Conservation (phyloP, 2,797 vertebrate genomes). For the Neomorphus geoffroyi region DNA sequence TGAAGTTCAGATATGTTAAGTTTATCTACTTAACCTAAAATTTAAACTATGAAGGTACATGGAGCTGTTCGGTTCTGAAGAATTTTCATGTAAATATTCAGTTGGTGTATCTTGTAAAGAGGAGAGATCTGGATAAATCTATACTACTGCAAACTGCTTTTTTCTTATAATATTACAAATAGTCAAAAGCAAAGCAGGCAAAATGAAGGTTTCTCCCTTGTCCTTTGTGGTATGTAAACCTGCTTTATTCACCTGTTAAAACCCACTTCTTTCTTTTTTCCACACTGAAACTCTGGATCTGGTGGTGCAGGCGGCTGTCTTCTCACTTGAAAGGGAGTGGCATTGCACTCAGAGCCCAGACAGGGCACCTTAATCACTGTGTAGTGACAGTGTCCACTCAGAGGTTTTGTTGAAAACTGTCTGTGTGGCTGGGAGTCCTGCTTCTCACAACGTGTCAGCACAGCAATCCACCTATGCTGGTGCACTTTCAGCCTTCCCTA, state of each 20-base stretch:
- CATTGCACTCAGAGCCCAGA: background rate
- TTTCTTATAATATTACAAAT: background rate
- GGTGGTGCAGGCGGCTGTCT: background rate
- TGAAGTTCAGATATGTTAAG: background rate
- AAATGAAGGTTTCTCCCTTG: background rate
- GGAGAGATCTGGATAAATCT: background rate
- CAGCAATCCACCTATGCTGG: background rate
- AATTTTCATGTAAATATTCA: background rate
- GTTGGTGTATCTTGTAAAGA: background rate
- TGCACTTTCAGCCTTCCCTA: background rate
- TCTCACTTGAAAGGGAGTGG: background rate
- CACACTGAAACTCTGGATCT: background rate
- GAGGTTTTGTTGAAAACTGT: background rate
- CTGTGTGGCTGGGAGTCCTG: rapidly evolving
- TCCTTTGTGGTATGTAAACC: background rate
- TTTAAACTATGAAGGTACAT: background rate
- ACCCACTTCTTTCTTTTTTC: background rate
- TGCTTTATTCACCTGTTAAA: background rate
- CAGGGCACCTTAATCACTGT: rapidly evolving
- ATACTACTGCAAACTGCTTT: background rate
- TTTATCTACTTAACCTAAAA: background rate
- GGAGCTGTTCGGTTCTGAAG: background rate
- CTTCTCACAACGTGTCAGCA: background rate
- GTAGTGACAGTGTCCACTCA: rapidly evolving
- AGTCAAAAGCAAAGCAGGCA: background rate